Evolutionary conservation across 2,797 vertebrate genomes (phyloP), one percentile per base, ranked within the genome.

Genomic region (Myiotriccus ornatus): DNA sequence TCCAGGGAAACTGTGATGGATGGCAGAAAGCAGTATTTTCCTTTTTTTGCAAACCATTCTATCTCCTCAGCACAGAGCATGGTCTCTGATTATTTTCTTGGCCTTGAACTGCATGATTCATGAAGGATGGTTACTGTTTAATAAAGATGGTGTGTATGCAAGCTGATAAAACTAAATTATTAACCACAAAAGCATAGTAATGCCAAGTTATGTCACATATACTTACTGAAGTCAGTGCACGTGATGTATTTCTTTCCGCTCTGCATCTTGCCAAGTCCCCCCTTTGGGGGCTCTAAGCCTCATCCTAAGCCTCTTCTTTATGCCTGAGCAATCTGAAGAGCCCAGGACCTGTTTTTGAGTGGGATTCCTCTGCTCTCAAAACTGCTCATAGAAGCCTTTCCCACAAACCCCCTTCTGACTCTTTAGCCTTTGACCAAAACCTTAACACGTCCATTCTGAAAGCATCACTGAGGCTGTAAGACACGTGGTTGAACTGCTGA

Each of bases 81-180:
- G 52, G 30, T 60, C 56, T 84, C 68, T 82, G 64, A 60, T 82
- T 89, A 67, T 80, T 87, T 95, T 95, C 78, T 80, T 95, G 94
- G 78, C 92, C 93, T 94, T 85, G 73, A 87, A 59, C 57, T 62
- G 46, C 23, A 52, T 87, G 87, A 89, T 77, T 89, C 84, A 91
- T 65, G 39, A 65, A 87, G 46, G 46, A 87, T 12, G 53, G 76
- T 93, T 95, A 50, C 90, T 92, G 76, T 87, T 95, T 92, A 89
- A 89, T 89, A 87, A 90, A 87, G 71, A 71, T 65, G 7, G 63
- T 81, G 39, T 93, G 62, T 64, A 62, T 78, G 63, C 87, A 85
- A 92, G 76, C 69, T 85, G 92, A 94, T 95, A 96, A 94, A 91
- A 83, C 64, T 83, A 47, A 78, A 88, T 60, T 32, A 88, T 93